Evolutionary conservation across 1,140 invertebrate genomes (phyloP), one percentile per base, ranked within the genome.

Genomic region (Ladona fulva): DNA sequence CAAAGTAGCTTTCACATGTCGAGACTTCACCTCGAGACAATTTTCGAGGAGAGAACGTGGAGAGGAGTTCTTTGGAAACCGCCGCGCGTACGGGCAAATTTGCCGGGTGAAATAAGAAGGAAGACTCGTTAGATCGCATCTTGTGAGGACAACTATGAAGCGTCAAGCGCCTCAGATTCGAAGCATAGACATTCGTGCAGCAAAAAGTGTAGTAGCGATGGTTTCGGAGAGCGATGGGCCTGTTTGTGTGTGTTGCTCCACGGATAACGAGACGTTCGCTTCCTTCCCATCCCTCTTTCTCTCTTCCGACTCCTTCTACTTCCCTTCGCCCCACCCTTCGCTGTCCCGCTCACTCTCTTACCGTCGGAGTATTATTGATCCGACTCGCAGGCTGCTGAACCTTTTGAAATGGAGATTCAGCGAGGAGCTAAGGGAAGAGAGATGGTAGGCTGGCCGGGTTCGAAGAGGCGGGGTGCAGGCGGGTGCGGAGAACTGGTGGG

Each of bases 391-490:
- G 52, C 52, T 66, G 52, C 52, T 66, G 52, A 66, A 66, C 52
- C 52, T 66, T 66, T 66, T 66, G 52, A 66, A 66, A 66, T 66
- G 52, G 52, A 66, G 52, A 66, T 66, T 66, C 52, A 66, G 52
- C 52, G 52, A 66, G 52, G 52, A 66, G 52, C 52, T 12, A 12
- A 22, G 52, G n/a, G n/a, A 66, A 22, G 52, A 66, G 52, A 19
- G 52, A 22, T 37, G 29, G 29, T 37, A n/a, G 19, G 44, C 10
- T 52, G 44, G 44, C 44, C 44, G 44, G 44, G 44, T 19, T 22
- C 3, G n/a, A 66, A 22, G 52, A 22, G 52, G 29, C 1, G 29
- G 29, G 29, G 52, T 52, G 44, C 10, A 52, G 44, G 44, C 44
- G 44, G 19, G 19, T 5, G 52, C 5, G 14, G n/a, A 22, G 52